Conservation (phyloP, 2,113 vertebrate genomes). For the Grammomys surdaster region DNA sequence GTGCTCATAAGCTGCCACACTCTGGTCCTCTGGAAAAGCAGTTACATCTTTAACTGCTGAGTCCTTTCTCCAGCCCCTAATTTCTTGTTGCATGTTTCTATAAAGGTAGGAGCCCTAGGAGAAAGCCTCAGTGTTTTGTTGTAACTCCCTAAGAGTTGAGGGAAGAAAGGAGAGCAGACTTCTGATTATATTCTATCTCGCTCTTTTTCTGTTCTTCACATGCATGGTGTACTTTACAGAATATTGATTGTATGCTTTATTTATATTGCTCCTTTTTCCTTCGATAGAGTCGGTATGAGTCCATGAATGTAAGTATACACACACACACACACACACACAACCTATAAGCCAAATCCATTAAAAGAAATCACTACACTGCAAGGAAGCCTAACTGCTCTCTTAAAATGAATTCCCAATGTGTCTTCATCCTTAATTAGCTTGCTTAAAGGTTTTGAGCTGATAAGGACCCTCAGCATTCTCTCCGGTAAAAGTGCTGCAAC, state of each 20-base stretch:
- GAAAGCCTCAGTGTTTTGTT: not conserved
- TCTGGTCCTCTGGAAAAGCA: not conserved
- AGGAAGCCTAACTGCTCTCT: not conserved
- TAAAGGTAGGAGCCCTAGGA: conserved; percentile 28
- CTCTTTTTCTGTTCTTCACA: not conserved
- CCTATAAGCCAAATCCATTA: not conserved
- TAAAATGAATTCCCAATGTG: not conserved
- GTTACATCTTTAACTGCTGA: not conserved
- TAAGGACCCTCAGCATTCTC: conserved; percentile 12
- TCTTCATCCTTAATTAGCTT: conserved; percentile 54
- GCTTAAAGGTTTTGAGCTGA: conserved; percentile 45
- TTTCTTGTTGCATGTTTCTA: conserved; percentile 19
- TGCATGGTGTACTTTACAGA: not conserved
- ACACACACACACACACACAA: not conserved
- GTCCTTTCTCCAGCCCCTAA: not conserved
- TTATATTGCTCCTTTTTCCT: not conserved
- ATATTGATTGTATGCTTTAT: not conserved
- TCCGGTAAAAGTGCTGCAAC: not conserved
- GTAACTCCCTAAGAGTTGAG: not conserved
- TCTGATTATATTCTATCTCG: not conserved
- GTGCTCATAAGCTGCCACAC: not conserved
- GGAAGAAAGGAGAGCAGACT: not conserved
- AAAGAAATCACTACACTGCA: conserved; percentile 32
- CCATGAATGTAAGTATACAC: too few species aligned
- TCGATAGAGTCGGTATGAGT: not conserved